Evolutionary conservation across 2,888 invertebrate species (phyloP).

Genomic region (Copidosoma aretas): DNA sequence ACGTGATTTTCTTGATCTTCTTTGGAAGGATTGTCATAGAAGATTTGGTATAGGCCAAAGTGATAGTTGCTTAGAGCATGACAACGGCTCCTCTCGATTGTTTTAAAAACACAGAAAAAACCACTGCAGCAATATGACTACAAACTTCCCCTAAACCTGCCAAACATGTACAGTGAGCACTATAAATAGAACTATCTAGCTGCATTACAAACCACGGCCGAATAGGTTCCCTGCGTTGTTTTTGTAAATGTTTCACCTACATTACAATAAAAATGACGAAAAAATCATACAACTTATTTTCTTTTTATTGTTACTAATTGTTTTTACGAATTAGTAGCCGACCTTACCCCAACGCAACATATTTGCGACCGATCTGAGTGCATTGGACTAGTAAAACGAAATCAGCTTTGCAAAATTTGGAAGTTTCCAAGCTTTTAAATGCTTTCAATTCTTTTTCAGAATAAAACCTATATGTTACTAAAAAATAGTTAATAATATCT

Average conservation of each 20-base stretch:
- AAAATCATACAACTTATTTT: too few relatives aligned
- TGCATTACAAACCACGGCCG: conserved; percentile 7
- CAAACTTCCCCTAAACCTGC: conserved; percentile 9
- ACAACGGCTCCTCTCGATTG: not conserved
- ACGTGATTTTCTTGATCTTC: conserved; percentile 4
- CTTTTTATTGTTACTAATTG: not conserved
- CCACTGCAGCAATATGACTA: conserved; percentile 12
- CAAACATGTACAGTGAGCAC: conserved; percentile 9
- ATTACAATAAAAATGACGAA: not conserved
- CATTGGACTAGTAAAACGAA: not conserved
- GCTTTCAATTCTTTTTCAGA: not conserved
- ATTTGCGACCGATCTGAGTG: too few relatives aligned
- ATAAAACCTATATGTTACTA: not conserved
- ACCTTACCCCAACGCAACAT: not conserved
- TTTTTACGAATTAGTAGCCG: not conserved
- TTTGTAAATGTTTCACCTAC: conserved; percentile 16
- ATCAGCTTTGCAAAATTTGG: not conserved
- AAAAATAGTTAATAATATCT: not conserved
- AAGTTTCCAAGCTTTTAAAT: not conserved
- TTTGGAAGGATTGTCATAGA: not conserved
- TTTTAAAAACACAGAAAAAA: conserved; percentile 2
- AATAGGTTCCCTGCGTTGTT: not conserved
- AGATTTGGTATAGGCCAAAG: conserved; percentile 8
- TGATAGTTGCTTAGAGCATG: conserved; percentile 7
- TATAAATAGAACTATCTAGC: not conserved